Percentiles rank a stretch among this genome's conserved stretches.
Conservation (phyloP, 2,797 vertebrate genomes). For the Falco berigora region DNA sequence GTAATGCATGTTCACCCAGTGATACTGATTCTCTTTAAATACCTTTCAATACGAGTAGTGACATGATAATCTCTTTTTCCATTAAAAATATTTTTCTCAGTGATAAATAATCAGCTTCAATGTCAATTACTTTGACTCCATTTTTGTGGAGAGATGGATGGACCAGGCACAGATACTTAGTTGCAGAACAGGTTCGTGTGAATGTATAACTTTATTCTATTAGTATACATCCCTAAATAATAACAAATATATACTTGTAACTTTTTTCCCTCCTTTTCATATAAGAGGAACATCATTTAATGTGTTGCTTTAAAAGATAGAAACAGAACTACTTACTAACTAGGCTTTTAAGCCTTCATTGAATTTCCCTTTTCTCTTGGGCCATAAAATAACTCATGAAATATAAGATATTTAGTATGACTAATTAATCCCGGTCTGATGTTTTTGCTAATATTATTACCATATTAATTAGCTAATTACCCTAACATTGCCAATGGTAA, state of each 20-base stretch:
- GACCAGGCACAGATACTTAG: not conserved
- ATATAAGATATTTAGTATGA: slow-evolving; percentile 59
- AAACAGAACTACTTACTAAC: not conserved
- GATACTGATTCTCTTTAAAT: not conserved
- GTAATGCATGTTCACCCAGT: not conserved
- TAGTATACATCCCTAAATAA: not conserved
- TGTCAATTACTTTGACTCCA: not conserved
- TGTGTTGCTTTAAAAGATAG: not conserved
- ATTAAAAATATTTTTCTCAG: not conserved
- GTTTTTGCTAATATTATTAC: slow-evolving; percentile 57
- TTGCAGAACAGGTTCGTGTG: not conserved
- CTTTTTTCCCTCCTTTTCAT: not conserved
- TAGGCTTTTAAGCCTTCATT: slow-evolving; percentile 21
- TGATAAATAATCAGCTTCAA: not conserved
- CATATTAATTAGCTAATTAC: slow-evolving; percentile 67
- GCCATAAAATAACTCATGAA: slow-evolving; percentile 56
- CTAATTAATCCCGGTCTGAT: slow-evolving; percentile 63
- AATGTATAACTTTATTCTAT: not conserved
- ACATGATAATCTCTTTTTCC: not conserved
- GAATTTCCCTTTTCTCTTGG: slow-evolving; percentile 45
- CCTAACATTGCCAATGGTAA: slow-evolving; percentile 36
- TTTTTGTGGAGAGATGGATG: not conserved
- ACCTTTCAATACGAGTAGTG: not conserved
- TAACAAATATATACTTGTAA: not conserved
- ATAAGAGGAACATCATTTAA: not conserved